A percentile compares a stretch with the other conserved stretches of the same genome.
Evolutionary conservation across 2,888 invertebrate genomes (phyloP).

Genomic region (Pristionchus arcanus): DNA sequence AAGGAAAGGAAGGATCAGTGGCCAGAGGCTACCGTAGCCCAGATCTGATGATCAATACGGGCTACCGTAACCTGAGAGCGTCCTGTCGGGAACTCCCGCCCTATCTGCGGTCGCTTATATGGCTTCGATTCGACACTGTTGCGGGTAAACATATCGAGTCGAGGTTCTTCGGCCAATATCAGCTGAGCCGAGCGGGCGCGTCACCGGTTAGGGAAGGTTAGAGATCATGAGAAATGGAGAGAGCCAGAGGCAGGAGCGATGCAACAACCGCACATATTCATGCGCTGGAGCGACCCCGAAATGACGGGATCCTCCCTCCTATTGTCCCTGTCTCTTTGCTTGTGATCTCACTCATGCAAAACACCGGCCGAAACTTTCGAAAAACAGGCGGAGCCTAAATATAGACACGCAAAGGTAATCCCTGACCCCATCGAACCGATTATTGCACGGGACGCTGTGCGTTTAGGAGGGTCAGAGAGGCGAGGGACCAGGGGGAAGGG

Average conservation of each 20-base stretch:
- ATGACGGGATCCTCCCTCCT: neutral
- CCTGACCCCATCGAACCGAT: constrained; percentile 15
- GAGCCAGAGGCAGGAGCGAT: neutral
- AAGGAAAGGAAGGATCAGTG: no score
- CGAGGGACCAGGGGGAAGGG: neutral
- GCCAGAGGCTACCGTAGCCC: neutral
- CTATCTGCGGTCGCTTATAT: neutral
- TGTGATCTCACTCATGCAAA: constrained; percentile 19
- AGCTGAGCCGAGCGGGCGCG: neutral
- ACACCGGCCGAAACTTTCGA: neutral
- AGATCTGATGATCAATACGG: neutral
- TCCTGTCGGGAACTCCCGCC: neutral
- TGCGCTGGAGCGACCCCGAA: neutral
- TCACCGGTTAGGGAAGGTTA: no score
- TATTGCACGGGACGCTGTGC: no score
- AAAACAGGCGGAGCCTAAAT: constrained; percentile 43
- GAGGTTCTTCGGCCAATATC: constrained; percentile 24
- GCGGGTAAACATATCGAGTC: neutral
- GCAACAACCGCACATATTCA: neutral
- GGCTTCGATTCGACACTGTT: neutral
- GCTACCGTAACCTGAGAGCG: neutral
- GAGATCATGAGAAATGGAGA: no score
- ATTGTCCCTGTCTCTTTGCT: neutral
- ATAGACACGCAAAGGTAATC: constrained; percentile 8
- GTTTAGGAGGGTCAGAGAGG: neutral